Conservation (phyloP, 2,113 vertebrate genomes). For the Ciconia boyciana region DNA sequence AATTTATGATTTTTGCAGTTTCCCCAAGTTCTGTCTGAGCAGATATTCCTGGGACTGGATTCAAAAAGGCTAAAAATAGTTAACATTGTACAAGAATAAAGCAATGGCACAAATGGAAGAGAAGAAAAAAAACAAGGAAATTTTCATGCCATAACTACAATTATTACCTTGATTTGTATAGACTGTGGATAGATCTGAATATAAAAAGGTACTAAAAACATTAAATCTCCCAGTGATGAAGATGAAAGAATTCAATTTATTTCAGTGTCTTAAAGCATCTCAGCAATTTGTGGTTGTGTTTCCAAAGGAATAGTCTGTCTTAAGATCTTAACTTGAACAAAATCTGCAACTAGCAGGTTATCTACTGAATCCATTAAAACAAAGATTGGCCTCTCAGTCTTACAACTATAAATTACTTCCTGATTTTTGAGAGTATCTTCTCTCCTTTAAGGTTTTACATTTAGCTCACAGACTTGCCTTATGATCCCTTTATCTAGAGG, state of each 20-base stretch:
- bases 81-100: background rate
- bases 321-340: background rate
- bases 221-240: background rate
- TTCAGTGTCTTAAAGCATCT: background rate
- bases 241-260: background rate
- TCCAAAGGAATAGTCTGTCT: background rate
- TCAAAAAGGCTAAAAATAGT: background rate
- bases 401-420: background rate
- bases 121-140: background rate
- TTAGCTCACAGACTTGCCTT: background rate
- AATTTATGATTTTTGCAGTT: background rate
- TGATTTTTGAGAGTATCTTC: background rate
- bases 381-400: background rate
- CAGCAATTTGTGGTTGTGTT: background rate
- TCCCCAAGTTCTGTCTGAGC: background rate
- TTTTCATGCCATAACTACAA: background rate
- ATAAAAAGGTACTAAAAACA: background rate
- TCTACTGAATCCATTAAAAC: background rate
- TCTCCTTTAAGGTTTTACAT: background rate
- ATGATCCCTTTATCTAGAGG: background rate
- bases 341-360: background rate
- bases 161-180: background rate
- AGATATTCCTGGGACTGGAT: background rate
- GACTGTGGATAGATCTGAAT: background rate
- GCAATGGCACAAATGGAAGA: background rate